Base-by-base conservation (phyloP, 2,797 vertebrate species). In the Oophaga sylvatica region DNA sequence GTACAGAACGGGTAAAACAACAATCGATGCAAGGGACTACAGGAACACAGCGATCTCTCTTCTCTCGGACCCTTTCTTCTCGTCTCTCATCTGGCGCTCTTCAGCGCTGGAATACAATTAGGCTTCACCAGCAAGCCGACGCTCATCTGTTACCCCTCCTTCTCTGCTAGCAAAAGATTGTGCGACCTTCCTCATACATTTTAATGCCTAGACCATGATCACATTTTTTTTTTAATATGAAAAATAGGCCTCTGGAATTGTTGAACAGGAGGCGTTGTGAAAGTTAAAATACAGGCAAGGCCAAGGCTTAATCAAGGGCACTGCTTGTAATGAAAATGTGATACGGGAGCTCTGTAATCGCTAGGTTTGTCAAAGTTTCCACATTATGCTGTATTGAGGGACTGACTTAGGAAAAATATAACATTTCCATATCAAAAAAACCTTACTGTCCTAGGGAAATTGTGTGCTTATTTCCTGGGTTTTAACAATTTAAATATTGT, bases 171-270 rank as follows among this genome's bases (percentile, higher is more conserved):
- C 57, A 88, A 85, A 60, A 86, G 80, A 82, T 63, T 89, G 31
- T 78, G 84, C 35, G 31, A 56, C 53, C 29, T 82, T 56, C 79
- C 63, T 89, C 84, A 86, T 89, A 68, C 83, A 89, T 85, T 89
- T 89, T 89, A 89, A 89, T 82, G 45, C 26, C 35, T 71, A 53
- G 71, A 45, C 57, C 48, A 82, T 68, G 62, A 89, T 83, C 60
- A 70, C 12, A 68, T 81, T 82, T 81, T 65, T 75, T 48, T 48
- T 63, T 45, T 79, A 56, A 83, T 35, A 45, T 83, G 63, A 77
- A 83, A 87, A 87, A 77, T 68, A 60, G 29, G 29, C 11, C 86
- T 78, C 16, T 60, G 48, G 71, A 75, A 68, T 29, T 56, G 73
- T 83, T 59, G 71, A 78, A 76, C 22, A 68, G 31, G 48, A 83